A percentile compares a stretch with the other conserved stretches of the same genome.
phyloP scores from a whole-genome alignment of 2,888 invertebrate species.

The Griposia aprilina region DNA sequence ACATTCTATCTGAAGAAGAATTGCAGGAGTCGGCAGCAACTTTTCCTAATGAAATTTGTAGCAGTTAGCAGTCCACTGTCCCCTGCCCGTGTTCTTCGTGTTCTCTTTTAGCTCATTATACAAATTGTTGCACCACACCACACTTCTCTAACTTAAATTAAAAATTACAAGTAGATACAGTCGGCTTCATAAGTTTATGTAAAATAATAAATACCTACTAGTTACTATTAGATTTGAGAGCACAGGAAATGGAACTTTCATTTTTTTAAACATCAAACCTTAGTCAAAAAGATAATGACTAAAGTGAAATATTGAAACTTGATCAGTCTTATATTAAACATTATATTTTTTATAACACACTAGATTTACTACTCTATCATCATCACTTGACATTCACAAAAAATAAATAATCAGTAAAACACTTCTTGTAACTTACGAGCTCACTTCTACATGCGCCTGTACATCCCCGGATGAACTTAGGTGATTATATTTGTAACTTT shows the following conservation, averaged over 20 bases:
- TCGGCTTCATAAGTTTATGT: too few relatives aligned
- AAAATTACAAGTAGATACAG: too few relatives aligned
- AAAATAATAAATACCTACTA: not conserved
- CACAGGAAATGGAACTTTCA: not conserved
- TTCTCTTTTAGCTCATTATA: too few relatives aligned
- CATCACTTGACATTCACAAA: not conserved
- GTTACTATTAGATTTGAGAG: not conserved
- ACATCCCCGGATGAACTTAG: conserved; percentile 36
- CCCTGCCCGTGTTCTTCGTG: too few relatives aligned
- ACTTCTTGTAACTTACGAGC: not conserved
- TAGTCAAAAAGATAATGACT: not conserved
- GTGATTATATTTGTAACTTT: conserved; percentile 55
- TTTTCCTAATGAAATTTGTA: too few relatives aligned
- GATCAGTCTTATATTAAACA: not conserved
- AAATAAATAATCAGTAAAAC: not conserved
- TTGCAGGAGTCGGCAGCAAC: too few relatives aligned
- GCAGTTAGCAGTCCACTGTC: too few relatives aligned
- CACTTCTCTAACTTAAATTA: too few relatives aligned
- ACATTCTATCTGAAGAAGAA: too few relatives aligned
- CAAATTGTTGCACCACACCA: too few relatives aligned
- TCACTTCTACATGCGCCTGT: not conserved
- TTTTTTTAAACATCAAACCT: not conserved
- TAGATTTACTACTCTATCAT: too few relatives aligned
- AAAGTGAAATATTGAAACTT: not conserved
- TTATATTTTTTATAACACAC: not conserved